Evolutionary conservation across 2,797 vertebrate genomes (phyloP).

Genomic region (Atherinosoma microstoma): DNA sequence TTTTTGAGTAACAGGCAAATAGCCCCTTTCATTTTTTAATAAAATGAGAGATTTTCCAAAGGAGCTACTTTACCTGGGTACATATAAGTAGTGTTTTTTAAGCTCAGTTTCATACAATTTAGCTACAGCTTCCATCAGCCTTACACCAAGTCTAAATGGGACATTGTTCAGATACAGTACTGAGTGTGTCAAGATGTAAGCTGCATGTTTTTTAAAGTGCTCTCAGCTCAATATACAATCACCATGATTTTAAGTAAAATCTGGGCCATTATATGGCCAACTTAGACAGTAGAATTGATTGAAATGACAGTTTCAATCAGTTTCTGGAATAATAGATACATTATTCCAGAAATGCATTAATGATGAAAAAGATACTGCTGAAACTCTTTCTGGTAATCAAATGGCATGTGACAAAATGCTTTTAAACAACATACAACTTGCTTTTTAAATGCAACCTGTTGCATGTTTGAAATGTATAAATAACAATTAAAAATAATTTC

Average conservation of each 20-base stretch:
- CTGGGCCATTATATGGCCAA: too few relatives aligned
- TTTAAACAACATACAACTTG: neutral
- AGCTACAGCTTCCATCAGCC: neutral
- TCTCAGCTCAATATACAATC: neutral
- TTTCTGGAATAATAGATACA: neutral
- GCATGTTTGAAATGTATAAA: conserved; percentile 1
- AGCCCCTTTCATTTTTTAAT: neutral
- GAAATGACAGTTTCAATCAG: neutral
- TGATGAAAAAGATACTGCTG: neutral
- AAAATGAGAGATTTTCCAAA: neutral
- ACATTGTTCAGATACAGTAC: neutral
- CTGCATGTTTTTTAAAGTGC: neutral
- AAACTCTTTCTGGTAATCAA: conserved; percentile 10
- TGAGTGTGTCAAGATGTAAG: neutral
- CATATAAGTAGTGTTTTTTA: neutral
- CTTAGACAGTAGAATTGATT: neutral
- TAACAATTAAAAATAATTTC: neutral
- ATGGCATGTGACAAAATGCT: neutral
- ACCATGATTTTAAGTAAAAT: neutral
- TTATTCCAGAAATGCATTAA: neutral
- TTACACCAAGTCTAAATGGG: neutral
- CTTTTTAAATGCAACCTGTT: conserved; percentile 5
- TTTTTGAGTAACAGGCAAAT: conserved; percentile 5
- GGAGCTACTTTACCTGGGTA: neutral
- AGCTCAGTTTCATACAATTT: neutral